phyloP scores from a whole-genome alignment of 1,140 invertebrate species.

The Heliconius hermathena region DNA sequence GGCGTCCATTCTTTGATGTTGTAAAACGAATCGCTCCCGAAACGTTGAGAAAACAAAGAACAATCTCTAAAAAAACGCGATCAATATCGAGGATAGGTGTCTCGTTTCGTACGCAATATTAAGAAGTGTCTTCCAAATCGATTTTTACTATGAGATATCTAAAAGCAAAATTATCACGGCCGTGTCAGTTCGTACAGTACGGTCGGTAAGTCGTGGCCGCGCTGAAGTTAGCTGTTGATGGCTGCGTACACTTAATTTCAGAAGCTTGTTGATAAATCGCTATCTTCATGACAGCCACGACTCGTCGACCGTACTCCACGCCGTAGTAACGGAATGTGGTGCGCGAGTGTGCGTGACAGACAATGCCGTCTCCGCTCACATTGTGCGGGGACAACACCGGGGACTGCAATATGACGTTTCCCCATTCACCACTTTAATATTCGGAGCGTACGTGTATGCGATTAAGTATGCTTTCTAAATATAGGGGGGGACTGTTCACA shows the following conservation, averaged over 20 bases:
- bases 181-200: conserved; percentile 23
- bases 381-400: conserved; percentile 56
- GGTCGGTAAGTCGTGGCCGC: neutral
- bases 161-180: conserved; percentile 24
- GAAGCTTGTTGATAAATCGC: too few relatives aligned
- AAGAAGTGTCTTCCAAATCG: conserved; percentile 31
- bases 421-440: conserved; percentile 76
- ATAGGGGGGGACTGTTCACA: conserved; percentile 68
- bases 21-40: conserved; percentile 15
- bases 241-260: too few relatives aligned
- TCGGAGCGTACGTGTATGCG: conserved; percentile 67
- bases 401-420: conserved; percentile 71
- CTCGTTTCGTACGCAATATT: conserved; percentile 42
- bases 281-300: too few relatives aligned
- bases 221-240: too few relatives aligned
- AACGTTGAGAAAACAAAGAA: conserved; percentile 32
- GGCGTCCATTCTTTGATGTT: conserved; percentile 29
- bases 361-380: conserved; percentile 61
- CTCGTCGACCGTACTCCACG: conserved; percentile 14
- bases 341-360: conserved; percentile 54
- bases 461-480: conserved; percentile 78
- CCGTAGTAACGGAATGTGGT: conserved; percentile 58
- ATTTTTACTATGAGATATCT: conserved; percentile 21
- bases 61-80: conserved; percentile 43
- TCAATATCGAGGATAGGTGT: conserved; percentile 39